Evolutionary conservation across 2,797 vertebrate genomes (phyloP).

Genomic region (Eulemur rubriventer): DNA sequence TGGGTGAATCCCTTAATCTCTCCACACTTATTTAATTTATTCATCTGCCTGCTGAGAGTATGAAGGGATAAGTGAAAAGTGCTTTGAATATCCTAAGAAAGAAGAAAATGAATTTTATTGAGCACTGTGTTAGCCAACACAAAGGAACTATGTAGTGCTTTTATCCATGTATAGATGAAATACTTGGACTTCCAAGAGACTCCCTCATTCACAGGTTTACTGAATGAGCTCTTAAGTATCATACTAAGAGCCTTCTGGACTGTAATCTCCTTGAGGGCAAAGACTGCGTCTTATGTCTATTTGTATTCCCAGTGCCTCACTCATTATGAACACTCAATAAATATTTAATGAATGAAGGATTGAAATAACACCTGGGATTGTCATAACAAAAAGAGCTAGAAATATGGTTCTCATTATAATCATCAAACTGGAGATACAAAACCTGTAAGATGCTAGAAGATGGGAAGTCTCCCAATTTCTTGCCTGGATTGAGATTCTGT

Average conservation of each 20-base stretch:
- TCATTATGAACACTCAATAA: background rate
- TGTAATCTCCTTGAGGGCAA: background rate
- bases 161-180: background rate
- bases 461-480: background rate
- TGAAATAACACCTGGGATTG: background rate
- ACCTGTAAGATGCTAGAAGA: background rate
- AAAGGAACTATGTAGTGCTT: background rate
- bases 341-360: background rate
- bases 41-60: background rate
- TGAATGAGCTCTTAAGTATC: background rate
- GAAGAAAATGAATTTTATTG: background rate
- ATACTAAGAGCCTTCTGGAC: background rate
- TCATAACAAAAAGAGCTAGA: background rate
- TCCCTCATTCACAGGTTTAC: background rate
- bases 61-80: background rate
- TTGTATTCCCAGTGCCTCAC: background rate
- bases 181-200: background rate
- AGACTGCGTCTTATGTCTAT: background rate
- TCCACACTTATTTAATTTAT: background rate
- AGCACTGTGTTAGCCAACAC: background rate
- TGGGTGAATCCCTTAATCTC: background rate
- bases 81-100: background rate
- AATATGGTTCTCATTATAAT: background rate
- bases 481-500: background rate
- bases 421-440: background rate